These are phyloP conservation scores for Gallirallus australis DNA, from an alignment of 2,797 vertebrate genomes.

Conservation along the genomic window DNA sequence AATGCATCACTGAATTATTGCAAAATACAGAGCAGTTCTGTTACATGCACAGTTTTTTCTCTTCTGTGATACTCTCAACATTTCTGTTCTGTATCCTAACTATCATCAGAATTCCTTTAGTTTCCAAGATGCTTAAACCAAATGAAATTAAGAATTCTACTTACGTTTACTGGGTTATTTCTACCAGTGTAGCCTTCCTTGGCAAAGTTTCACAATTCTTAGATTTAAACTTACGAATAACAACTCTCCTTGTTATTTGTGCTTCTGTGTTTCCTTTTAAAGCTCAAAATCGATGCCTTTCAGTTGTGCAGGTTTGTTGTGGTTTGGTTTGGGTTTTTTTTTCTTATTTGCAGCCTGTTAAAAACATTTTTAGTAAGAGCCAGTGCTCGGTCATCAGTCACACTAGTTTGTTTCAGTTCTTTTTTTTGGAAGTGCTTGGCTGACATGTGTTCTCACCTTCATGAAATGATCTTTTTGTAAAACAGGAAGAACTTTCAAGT, in stretches of 20 bases:
- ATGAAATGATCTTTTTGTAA: neutral
- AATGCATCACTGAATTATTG: neutral
- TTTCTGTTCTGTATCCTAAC: neutral
- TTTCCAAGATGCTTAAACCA: neutral
- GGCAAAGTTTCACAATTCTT: neutral
- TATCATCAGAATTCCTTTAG: neutral
- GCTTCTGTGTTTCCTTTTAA: neutral
- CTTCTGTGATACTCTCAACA: neutral
- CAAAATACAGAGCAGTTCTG: neutral
- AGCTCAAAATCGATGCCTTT: neutral
- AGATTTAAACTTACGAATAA: neutral
- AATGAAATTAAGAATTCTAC: neutral
- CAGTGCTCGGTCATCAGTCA: neutral
- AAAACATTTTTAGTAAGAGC: neutral
- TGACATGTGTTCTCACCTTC: neutral
- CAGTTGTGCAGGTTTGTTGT: neutral
- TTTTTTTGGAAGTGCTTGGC: neutral
- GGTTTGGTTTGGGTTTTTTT: neutral
- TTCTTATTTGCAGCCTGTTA: neutral
- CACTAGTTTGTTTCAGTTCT: neutral
- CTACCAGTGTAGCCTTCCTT: neutral
- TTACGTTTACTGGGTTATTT: neutral
- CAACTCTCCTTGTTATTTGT: neutral
- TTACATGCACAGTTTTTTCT: neutral
- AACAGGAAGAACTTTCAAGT: conserved; percentile 19